Base-by-base conservation (phyloP, 2,888 invertebrate genomes). In the Melinaea marsaeus region DNA sequence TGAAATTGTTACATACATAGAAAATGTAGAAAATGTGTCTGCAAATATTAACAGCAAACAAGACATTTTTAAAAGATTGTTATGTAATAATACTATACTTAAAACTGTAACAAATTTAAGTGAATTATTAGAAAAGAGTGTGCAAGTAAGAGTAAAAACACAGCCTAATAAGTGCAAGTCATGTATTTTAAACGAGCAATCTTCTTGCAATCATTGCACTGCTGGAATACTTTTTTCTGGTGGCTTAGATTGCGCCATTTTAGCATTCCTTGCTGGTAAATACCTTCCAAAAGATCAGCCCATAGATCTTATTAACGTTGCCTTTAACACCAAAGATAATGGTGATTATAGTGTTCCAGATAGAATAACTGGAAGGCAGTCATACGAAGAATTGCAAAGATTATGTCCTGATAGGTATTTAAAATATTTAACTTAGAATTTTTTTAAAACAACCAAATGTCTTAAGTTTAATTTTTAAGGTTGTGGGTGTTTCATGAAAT, bases 281-380 rank as follows among this genome's bases (percentile, higher is more conserved):
- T 95, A 92, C 84, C 85, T 95, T 22, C 86, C 93, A 1, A 74
- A 75, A 64, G 77, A 90, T 59, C 94, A 95, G 76, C 91, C 94
- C 33, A 97, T 99, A 74, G 98, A 99, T 82, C 92, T 99, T 32
- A 91, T 98, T 45, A 99, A 99, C 92, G 97, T 99, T n/a, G 96
- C 98, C 22, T 99, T 99, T 88, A 94, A 93, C 76, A 93, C 90
- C 77, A 79, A 79, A 68, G 68, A 73, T 46, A 77, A 72, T 54
- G 74, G 70, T n/a, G 73, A 86, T 59, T 95, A 91, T 85, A 85
- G 94, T 71, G 96, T 95, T 13, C 98, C 98, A 32, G 98, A 99
- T 83, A 92, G 98, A 79, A 77, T 93, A 72, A 97, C 97, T 56
- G 96, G 97, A 0, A 86, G 87, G 67, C 87, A 93, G 73, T 96